phyloP scores from a whole-genome alignment of 1,140 invertebrate genomes.

The Drosophila erecta region DNA sequence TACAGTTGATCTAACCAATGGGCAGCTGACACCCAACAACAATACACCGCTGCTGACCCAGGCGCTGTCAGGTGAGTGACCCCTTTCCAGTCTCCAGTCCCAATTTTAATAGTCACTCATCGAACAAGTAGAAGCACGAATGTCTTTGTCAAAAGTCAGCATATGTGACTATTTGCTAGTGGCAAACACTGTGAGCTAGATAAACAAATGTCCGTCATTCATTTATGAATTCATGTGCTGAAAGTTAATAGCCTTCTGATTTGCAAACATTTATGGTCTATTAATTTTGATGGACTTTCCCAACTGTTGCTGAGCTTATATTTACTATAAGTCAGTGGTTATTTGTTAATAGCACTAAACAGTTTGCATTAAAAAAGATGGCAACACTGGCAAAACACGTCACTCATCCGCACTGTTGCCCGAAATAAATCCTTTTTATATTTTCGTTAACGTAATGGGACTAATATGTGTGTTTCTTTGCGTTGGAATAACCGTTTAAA shows the following conservation, averaged over 20 bases:
- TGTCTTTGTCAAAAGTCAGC: neutral
- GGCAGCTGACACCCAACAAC: conserved; percentile 97
- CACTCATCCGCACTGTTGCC: conserved; percentile 12
- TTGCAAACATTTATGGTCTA: neutral
- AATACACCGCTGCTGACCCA: conserved; percentile 96
- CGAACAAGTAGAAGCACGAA: neutral
- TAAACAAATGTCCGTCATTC: conserved; percentile 2
- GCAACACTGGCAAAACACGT: neutral
- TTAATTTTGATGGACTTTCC: neutral
- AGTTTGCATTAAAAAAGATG: no score
- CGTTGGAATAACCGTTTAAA: no score
- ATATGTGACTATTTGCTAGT: neutral
- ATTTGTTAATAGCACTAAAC: neutral
- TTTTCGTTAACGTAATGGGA: no score
- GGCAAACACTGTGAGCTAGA: neutral
- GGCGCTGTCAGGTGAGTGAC: conserved; percentile 94
- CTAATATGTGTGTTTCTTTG: no score
- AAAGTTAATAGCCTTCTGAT: neutral
- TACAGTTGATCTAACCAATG: conserved; percentile 96
- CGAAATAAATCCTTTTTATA: no score
- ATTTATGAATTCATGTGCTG: neutral
- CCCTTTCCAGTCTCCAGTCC: neutral
- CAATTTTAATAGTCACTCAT: neutral
- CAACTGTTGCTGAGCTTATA: neutral
- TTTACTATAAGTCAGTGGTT: neutral